Conservation (phyloP, 2,888 invertebrate genomes). For the Tyria jacobaeae region DNA sequence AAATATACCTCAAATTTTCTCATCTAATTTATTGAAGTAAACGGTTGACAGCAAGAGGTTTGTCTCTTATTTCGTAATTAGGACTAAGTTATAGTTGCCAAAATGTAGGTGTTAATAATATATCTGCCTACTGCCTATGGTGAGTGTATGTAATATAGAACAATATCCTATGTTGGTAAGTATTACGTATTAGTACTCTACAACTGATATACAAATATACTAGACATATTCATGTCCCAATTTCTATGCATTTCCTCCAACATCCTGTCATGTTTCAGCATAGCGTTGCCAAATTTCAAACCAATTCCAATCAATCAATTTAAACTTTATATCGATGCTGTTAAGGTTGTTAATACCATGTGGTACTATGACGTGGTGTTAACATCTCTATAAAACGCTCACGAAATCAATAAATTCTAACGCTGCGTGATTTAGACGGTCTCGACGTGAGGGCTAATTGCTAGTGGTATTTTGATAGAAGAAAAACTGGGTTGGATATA, state of each 20-base stretch:
- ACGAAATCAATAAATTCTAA: slow-evolving; percentile 63
- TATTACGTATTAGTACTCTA: no score
- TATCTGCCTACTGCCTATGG: no score
- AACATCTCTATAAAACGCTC: slow-evolving; percentile 59
- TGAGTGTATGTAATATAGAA: no score
- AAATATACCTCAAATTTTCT: no score
- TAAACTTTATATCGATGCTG: slow-evolving; percentile 33
- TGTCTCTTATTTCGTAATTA: no score
- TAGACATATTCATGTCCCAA: not conserved
- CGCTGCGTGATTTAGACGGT: slow-evolving; percentile 54
- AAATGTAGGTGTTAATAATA: no score
- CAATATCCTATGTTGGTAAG: no score
- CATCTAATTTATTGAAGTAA: no score
- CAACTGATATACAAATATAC: not conserved
- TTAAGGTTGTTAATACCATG: slow-evolving; percentile 50
- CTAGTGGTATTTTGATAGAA: slow-evolving; percentile 8
- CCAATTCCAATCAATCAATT: slow-evolving; percentile 24
- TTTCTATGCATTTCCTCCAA: not conserved
- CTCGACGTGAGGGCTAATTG: slow-evolving; percentile 33
- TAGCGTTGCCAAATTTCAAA: not conserved
- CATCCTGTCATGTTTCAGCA: not conserved
- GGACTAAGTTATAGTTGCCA: no score
- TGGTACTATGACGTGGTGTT: slow-evolving; percentile 43
- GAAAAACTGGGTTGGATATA: not conserved
- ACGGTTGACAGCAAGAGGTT: no score